phyloP scores from a whole-genome alignment of 1,140 invertebrate species.

The Dreissena rostriformis region DNA sequence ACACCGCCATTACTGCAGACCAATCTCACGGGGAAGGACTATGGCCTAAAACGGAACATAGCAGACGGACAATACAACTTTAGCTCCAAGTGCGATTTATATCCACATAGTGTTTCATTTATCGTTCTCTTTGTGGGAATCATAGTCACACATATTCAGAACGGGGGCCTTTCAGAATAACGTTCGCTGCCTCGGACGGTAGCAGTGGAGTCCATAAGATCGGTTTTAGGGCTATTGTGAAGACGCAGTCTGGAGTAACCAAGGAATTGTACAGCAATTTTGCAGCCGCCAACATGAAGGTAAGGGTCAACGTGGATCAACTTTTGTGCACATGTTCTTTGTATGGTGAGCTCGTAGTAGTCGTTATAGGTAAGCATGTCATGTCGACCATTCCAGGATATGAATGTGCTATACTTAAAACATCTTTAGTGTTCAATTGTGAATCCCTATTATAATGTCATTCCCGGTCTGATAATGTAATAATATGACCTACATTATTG shows the following conservation, averaged over 20 bases:
- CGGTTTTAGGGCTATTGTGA: neutral
- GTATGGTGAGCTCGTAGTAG: no score
- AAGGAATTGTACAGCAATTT: conserved; percentile 8
- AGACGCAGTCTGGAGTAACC: conserved; percentile 1
- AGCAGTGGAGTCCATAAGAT: conserved; percentile 37
- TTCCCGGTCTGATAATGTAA: no score
- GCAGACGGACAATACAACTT: conserved; percentile 10
- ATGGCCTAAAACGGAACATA: neutral
- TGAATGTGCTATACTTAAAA: no score
- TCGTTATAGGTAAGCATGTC: no score
- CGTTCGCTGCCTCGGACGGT: conserved; percentile 6
- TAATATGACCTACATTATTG: no score
- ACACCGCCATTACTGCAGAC: conserved; percentile 3
- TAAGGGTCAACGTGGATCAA: neutral
- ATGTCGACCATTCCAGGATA: no score
- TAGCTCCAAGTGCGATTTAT: conserved; percentile 13
- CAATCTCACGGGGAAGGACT: neutral
- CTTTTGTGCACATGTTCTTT: neutral
- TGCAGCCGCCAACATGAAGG: neutral
- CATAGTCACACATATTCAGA: no score
- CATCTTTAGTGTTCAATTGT: no score
- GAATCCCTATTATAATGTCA: no score
- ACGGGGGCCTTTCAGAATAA: neutral
- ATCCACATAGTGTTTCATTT: neutral
- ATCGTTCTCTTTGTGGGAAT: no score